Conservation (phyloP, 2,797 vertebrate genomes). For the Nyctalus aviator region DNA sequence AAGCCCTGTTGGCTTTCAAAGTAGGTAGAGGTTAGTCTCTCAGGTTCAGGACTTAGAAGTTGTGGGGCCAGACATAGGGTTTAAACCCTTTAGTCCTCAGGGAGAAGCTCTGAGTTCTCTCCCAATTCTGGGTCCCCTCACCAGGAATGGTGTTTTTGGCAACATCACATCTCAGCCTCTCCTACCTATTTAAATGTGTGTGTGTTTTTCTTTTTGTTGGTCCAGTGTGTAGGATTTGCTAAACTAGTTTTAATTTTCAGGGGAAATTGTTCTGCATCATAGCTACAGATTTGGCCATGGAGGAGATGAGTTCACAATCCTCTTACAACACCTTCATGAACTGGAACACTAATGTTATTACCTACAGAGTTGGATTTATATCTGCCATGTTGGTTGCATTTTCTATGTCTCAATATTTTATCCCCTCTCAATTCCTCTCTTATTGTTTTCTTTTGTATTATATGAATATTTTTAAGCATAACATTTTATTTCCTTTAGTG, state of each 20-base stretch:
- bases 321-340: neutral
- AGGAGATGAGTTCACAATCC: neutral
- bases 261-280: neutral
- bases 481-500: neutral
- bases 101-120: neutral
- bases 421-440: neutral
- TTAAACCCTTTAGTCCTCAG: neutral
- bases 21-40: neutral
- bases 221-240: neutral
- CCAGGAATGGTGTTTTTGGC: neutral
- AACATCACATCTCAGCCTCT: neutral
- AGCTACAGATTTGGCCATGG: neutral
- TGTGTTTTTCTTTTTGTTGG: neutral
- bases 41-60: neutral
- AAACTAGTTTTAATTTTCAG: neutral
- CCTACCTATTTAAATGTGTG: neutral
- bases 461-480: neutral
- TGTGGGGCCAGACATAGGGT: neutral
- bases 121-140: too few relatives aligned
- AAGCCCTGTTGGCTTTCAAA: neutral
- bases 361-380: neutral
- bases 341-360: neutral
- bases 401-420: neutral
- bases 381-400: neutral
- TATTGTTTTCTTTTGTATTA: slow-evolving; percentile 4